Percentiles rank a stretch among this genome's conserved stretches.
phyloP scores from a whole-genome alignment of 2,797 vertebrate species.

The Molothrus ater region DNA sequence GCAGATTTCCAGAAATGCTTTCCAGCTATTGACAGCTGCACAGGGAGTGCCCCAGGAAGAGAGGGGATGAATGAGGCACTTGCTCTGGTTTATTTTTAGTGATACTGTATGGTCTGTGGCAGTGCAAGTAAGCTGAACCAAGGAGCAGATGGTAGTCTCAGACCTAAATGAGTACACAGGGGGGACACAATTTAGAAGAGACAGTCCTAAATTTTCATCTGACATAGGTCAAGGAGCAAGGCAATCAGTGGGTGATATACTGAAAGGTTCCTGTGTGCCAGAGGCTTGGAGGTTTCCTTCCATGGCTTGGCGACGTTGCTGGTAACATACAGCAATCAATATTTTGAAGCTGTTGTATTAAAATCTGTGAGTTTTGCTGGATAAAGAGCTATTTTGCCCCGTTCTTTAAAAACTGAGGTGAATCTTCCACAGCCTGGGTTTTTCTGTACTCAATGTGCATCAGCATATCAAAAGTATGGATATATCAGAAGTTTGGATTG shows the following conservation, averaged over 20 bases:
- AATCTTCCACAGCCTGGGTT: background rate
- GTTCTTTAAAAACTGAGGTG: background rate
- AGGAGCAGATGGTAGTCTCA: background rate
- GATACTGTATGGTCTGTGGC: background rate
- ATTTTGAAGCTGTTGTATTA: background rate
- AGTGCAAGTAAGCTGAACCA: constrained; percentile 19
- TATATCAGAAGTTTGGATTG: background rate
- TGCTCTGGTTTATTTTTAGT: constrained; percentile 55
- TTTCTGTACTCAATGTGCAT: background rate
- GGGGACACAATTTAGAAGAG: background rate
- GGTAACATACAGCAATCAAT: background rate
- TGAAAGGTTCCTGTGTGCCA: background rate
- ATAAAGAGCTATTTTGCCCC: background rate
- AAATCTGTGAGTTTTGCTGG: background rate
- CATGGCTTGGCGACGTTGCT: background rate
- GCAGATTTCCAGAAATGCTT: background rate
- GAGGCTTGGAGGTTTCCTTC: background rate
- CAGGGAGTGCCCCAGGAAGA: background rate
- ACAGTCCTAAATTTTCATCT: background rate
- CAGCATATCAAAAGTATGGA: background rate
- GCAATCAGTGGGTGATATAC: background rate
- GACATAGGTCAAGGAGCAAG: background rate
- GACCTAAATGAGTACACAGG: background rate
- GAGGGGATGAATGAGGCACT: constrained; percentile 14
- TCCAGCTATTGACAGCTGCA: background rate